phyloP scores from a whole-genome alignment of 2,113 vertebrate species.

The Serilophus lunatus region DNA sequence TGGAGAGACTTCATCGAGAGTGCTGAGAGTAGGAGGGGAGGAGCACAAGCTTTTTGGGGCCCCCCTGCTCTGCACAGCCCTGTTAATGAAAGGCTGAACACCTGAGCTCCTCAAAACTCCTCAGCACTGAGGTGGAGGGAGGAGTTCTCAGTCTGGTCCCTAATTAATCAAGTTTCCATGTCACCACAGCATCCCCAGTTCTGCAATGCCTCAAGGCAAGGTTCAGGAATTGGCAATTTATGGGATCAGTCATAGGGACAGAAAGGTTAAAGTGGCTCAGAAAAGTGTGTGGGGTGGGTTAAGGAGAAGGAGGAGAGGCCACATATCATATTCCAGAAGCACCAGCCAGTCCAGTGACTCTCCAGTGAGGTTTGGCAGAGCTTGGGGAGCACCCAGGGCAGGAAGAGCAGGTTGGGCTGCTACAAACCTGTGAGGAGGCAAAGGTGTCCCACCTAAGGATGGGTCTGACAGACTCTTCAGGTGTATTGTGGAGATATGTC shows the following conservation, averaged over 20 bases:
- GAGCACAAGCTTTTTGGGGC: not conserved
- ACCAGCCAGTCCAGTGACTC: not conserved
- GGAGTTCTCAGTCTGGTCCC: not conserved
- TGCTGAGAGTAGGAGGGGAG: not conserved
- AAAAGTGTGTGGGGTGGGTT: not conserved
- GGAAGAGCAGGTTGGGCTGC: conserved; percentile 21
- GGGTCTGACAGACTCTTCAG: not conserved
- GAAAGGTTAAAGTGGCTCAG: not conserved
- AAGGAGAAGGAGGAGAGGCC: not conserved
- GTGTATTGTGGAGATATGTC: not conserved
- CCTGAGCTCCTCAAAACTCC: not conserved
- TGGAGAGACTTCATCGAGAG: not conserved
- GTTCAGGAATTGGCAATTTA: fast-evolving
- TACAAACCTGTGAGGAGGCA: not conserved
- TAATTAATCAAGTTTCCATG: not conserved
- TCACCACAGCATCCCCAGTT: not conserved
- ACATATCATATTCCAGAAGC: not conserved
- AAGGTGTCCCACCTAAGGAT: not conserved
- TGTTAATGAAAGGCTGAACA: not conserved
- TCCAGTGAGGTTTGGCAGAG: not conserved
- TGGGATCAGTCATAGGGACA: not conserved
- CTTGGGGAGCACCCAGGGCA: not conserved
- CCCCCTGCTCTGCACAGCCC: not conserved
- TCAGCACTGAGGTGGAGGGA: not conserved
- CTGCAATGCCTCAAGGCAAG: not conserved